These are phyloP conservation scores for Paradoxurus hermaphroditus DNA, from an alignment of 2,113 vertebrate genomes.

Conservation along the genomic window DNA sequence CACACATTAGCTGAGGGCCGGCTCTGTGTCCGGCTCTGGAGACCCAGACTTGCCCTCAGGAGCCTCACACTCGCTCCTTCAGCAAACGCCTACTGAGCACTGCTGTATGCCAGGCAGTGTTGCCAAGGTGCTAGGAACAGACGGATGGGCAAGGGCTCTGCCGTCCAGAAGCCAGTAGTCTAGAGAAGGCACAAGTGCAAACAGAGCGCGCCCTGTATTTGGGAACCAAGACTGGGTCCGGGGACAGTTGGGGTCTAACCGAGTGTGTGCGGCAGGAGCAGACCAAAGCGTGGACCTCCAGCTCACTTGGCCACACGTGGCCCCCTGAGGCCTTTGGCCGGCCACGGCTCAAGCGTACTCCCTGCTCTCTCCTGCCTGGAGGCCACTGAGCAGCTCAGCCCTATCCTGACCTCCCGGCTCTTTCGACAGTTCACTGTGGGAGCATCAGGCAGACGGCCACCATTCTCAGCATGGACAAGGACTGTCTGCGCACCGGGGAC, in stretches of 20 bases:
- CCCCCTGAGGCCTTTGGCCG: not conserved
- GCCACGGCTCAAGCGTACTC: accelerated
- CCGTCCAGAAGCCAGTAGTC: not conserved
- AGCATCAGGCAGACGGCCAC: slow-evolving; percentile 98
- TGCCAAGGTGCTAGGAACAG: not conserved
- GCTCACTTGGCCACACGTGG: accelerated
- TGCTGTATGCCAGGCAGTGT: not conserved
- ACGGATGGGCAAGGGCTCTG: not conserved
- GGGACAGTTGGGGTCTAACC: not conserved
- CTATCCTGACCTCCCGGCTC: not conserved
- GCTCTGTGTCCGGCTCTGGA: not conserved
- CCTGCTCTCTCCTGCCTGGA: not conserved
- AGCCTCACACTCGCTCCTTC: not conserved
- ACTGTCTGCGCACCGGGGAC: slow-evolving; percentile 96
- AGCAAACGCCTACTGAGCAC: accelerated
- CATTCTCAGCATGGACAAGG: slow-evolving; percentile 97
- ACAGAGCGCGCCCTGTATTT: not conserved
- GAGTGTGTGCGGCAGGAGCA: not conserved
- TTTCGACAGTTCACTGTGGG: slow-evolving; percentile 93
- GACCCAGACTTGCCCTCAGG: not conserved
- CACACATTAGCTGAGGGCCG: accelerated
- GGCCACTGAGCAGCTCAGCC: not conserved
- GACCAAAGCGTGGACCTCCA: not conserved
- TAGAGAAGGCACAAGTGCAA: not conserved
- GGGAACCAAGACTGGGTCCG: not conserved